Percentiles rank a stretch among this genome's conserved stretches.
Evolutionary conservation across 2,797 vertebrate genomes (phyloP).

Genomic region (Bufotes viridis): DNA sequence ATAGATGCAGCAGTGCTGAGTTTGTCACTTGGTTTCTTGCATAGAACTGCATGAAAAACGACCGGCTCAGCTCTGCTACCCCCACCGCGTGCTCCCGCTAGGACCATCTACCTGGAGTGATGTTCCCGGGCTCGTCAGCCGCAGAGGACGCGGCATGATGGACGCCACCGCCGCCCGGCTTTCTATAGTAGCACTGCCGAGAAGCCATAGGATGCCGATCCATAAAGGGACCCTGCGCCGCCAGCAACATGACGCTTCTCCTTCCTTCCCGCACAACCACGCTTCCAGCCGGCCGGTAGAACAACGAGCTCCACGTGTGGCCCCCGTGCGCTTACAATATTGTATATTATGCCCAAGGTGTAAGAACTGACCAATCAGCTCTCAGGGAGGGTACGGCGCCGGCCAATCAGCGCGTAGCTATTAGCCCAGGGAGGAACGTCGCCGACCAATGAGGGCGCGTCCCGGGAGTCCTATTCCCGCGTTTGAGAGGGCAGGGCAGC

Average conservation of each 20-base stretch:
- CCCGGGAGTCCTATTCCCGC: slow-evolving; percentile 44
- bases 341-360: slow-evolving; percentile 16
- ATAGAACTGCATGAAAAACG: neutral
- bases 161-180: neutral
- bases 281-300: slow-evolving; percentile 38
- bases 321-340: slow-evolving; percentile 21
- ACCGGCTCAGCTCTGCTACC: too few species aligned
- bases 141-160: neutral
- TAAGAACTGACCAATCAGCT: slow-evolving; percentile 1
- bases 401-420: slow-evolving; percentile 21
- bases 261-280: neutral
- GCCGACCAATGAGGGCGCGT: slow-evolving; percentile 17
- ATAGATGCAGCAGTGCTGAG: neutral
- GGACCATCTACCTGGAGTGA: slow-evolving; percentile 7
- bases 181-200: neutral
- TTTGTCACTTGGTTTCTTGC: neutral
- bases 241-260: neutral
- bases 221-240: neutral
- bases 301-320: slow-evolving; percentile 58
- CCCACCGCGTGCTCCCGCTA: too few species aligned
- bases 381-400: neutral
- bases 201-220: slow-evolving; percentile 20
- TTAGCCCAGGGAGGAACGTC: neutral
- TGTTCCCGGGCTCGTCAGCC: neutral
- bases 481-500: slow-evolving; percentile 17